Base-by-base conservation (phyloP, 2,797 vertebrate genomes). In the Poeciliopsis gracilis region DNA sequence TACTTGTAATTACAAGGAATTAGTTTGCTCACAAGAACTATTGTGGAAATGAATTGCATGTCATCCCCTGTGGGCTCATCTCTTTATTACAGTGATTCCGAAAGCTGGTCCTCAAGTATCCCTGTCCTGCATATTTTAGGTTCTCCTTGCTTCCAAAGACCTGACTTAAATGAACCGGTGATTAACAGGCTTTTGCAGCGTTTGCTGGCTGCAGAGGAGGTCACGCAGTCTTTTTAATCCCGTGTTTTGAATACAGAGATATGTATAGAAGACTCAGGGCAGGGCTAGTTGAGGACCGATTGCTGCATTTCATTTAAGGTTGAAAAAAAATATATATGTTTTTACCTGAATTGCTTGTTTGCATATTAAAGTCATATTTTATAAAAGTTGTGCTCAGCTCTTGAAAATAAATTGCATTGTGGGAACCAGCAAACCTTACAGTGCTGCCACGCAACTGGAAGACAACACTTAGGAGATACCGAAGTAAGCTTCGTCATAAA, bases 391-490 rank as follows among this genome's bases (percentile, higher is more conserved):
- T 78, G 77, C 73, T 47, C 49, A 53, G 18, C 0, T 67, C 55
- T 72, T 30, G 5, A 72, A 77, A 51, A 0, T 4, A 78, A 75
- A 6, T 3, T 78, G 76, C 13, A 33, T 20, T 80, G 55, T n/a
- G 47, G n/a, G 72, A 82, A 80, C 72, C 45, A 23, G 70, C 77
- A 76, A 46, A 72, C 72, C 57, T 73, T 80, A 33, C 53, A 23
- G 3, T 51, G 59, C 67, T 73, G 33, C 78, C 38, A n/a, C 18
- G 43, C n/a, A 82, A 25, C 57, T 66, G 18, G 38, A 79, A 69
- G 66, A 84, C 83, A 82, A 33, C 89, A 73, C 77, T 25, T 57
- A 87, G 82, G 89, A 89, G 55, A 84, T 23, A 51, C 12, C 0
- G 10, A 80, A 72, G 55, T 36, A 43, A 87, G 78, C 84, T 51